Percentiles rank a stretch among this genome's conserved stretches.
phyloP scores from a whole-genome alignment of 1,140 invertebrate genomes.

The Choristoneura fumiferana region DNA sequence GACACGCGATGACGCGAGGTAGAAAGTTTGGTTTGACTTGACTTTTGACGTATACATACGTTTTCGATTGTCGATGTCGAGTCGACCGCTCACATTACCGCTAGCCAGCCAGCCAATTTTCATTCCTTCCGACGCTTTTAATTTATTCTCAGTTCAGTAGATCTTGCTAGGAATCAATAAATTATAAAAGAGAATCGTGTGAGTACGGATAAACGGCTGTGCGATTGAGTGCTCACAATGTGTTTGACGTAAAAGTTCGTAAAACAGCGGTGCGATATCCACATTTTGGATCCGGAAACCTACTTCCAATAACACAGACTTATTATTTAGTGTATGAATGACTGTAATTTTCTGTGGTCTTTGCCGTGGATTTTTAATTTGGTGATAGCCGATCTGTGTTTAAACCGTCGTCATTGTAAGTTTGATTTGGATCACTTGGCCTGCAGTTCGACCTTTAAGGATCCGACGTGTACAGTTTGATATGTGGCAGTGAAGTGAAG shows the following conservation, averaged over 20 bases:
- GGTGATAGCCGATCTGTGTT: background rate
- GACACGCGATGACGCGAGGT: slow-evolving; percentile 19
- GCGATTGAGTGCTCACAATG: slow-evolving; percentile 1
- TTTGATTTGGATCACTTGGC: background rate
- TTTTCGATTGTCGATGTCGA: slow-evolving; percentile 41
- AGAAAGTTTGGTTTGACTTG: slow-evolving; percentile 45
- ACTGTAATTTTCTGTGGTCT: slow-evolving; percentile 15
- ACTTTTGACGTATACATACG: slow-evolving; percentile 34
- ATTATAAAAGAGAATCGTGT: slow-evolving; percentile 9
- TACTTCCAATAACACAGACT: slow-evolving; percentile 47
- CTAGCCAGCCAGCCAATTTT: slow-evolving; percentile 7
- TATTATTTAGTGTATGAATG: slow-evolving; percentile 23
- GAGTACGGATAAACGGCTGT: background rate
- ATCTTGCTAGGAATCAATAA: slow-evolving; percentile 4
- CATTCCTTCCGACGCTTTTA: slow-evolving; percentile 8
- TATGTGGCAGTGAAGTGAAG: slow-evolving; percentile 66
- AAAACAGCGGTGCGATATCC: slow-evolving; percentile 32
- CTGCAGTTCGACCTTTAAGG: slow-evolving; percentile 5
- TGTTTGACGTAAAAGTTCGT: slow-evolving; percentile 15
- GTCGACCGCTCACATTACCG: slow-evolving; percentile 22
- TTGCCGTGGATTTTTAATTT: slow-evolving; percentile 6
- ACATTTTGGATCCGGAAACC: slow-evolving; percentile 65
- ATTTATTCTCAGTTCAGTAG: slow-evolving; percentile 9
- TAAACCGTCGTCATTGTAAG: background rate
- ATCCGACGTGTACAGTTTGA: slow-evolving; percentile 42